Evolutionary conservation across 2,888 invertebrate species (phyloP).

Genomic region (Candidula unifasciata): DNA sequence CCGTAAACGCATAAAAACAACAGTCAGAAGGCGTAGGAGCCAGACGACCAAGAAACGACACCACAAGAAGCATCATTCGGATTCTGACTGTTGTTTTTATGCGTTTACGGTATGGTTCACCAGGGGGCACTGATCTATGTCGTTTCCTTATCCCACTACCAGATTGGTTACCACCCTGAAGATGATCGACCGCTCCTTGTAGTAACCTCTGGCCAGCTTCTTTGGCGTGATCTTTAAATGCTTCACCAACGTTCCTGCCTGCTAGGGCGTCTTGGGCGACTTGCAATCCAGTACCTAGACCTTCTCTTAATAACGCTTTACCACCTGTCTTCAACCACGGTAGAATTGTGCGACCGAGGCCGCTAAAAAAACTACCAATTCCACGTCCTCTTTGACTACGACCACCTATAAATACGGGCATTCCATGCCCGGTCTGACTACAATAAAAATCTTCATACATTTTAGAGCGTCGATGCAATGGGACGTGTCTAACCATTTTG

Average conservation of each 20-base stretch:
- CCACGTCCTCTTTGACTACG: neutral
- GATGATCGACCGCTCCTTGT: too few relatives aligned
- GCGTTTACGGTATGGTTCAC: too few relatives aligned
- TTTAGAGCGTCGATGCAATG: neutral
- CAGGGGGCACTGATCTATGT: too few relatives aligned
- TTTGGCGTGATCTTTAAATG: neutral
- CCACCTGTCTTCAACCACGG: neutral
- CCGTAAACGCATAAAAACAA: neutral
- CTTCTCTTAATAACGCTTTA: neutral
- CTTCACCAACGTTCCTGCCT: neutral
- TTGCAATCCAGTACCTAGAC: neutral
- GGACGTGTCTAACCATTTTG: neutral
- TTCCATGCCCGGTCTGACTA: neutral
- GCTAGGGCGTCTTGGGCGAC: conserved; percentile 10
- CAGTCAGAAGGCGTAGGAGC: neutral
- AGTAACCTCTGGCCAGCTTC: too few relatives aligned
- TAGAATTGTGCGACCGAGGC: neutral
- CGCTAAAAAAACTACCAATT: conserved; percentile 12
- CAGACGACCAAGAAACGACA: too few relatives aligned
- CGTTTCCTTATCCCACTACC: too few relatives aligned
- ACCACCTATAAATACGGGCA: neutral
- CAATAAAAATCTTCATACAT: neutral
- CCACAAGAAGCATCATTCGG: too few relatives aligned
- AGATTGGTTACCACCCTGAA: too few relatives aligned
- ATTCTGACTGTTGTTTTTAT: neutral